Conservation (phyloP, 30 jellyfish, hydroid and myxozoan genomes). For the Catostylus mosaicus region DNA sequence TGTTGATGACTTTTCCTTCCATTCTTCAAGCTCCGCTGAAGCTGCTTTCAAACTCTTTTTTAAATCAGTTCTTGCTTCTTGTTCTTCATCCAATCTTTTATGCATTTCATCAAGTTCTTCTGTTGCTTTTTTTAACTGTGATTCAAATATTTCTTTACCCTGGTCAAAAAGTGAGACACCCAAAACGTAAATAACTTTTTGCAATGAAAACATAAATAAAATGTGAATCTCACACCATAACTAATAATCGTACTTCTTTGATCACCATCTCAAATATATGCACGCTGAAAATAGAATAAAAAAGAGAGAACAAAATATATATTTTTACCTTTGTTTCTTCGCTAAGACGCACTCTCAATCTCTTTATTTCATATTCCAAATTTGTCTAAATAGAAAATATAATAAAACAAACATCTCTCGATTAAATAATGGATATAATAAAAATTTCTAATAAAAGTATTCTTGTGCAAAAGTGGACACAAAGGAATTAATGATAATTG, state of each 20-base stretch:
- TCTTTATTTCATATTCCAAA: constrained; percentile 50
- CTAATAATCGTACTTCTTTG: too few species aligned
- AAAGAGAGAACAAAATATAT: background rate
- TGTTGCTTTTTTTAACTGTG: constrained; percentile 46
- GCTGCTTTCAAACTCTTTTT: constrained; percentile 51
- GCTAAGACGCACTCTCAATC: constrained; percentile 50
- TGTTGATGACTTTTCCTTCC: constrained; percentile 19
- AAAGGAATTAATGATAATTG: too few species aligned
- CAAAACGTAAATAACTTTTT: too few species aligned
- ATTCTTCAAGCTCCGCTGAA: constrained; percentile 58
- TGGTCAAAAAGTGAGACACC: background rate
- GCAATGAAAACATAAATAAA: too few species aligned
- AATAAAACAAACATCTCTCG: too few species aligned
- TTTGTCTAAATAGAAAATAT: constrained; percentile 9
- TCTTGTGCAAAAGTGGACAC: too few species aligned
- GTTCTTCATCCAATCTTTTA: constrained; percentile 54
- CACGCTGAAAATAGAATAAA: background rate
- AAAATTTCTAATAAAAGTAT: too few species aligned
- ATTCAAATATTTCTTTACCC: constrained; percentile 60
- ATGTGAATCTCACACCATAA: too few species aligned
- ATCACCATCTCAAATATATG: too few species aligned
- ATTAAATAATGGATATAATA: too few species aligned
- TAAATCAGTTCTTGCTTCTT: constrained; percentile 49
- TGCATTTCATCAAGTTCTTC: constrained; percentile 60
- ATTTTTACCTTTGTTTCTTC: constrained; percentile 54